These are phyloP conservation scores for Stratiolaelaps scimitus DNA, from an alignment of 1,140 invertebrate genomes.

Conservation along the genomic window DNA sequence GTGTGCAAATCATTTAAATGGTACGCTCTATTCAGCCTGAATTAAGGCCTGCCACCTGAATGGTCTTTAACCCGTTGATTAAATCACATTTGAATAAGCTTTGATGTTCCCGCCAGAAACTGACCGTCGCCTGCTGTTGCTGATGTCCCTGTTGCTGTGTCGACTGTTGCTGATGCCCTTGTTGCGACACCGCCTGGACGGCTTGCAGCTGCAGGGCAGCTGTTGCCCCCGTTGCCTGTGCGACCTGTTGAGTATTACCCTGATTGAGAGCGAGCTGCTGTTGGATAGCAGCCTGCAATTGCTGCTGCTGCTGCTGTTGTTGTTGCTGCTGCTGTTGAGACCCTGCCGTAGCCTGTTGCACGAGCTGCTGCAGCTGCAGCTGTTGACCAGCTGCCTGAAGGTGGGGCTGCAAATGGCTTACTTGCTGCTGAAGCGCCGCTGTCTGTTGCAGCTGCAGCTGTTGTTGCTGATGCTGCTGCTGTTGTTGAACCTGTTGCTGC, in stretches of 20 bases:
- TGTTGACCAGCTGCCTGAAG: neutral
- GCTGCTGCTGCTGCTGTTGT: slow-evolving; percentile 25
- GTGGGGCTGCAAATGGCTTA: no score
- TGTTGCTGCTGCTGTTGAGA: slow-evolving; percentile 19
- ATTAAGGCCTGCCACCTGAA: no score
- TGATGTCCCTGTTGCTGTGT: slow-evolving; percentile 7
- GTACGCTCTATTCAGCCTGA: no score
- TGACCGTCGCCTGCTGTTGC: neutral
- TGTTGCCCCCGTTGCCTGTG: no score
- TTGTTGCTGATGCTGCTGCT: slow-evolving; percentile 12
- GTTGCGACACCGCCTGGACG: neutral
- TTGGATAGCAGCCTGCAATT: neutral
- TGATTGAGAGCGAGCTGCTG: neutral
- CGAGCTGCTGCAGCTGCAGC: slow-evolving; percentile 6
- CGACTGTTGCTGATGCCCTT: neutral
- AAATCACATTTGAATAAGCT: no score
- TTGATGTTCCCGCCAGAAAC: no score
- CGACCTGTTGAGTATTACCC: no score
- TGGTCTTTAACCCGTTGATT: no score
- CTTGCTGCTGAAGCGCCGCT: neutral
- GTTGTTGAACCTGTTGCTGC: neutral
- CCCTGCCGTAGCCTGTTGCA: slow-evolving; percentile 11
- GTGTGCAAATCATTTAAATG: no score
- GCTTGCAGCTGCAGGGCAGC: neutral
- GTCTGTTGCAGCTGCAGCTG: slow-evolving; percentile 7